These are phyloP conservation scores for Anoncus sp. DNA, from an alignment of 2,888 invertebrate species.

Conservation along the genomic window DNA sequence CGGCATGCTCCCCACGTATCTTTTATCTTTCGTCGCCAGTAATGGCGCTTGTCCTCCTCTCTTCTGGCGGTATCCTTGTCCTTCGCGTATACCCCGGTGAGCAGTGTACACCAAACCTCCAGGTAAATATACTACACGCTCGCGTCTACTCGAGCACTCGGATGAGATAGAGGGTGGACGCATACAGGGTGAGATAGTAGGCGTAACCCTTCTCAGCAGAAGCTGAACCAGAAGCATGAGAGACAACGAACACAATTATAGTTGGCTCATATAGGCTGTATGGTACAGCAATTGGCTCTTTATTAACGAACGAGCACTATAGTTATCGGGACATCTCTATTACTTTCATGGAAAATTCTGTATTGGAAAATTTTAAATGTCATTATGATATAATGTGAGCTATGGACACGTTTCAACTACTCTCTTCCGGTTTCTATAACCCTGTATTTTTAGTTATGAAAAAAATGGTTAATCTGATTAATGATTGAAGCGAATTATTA, in stretches of 20 bases:
- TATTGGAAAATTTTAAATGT: background rate
- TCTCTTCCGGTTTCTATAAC: too few relatives aligned
- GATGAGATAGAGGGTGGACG: slow-evolving; percentile 71
- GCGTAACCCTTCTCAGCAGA: slow-evolving; percentile 64
- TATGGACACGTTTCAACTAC: too few relatives aligned
- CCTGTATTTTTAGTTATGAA: too few relatives aligned
- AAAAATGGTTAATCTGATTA: too few relatives aligned
- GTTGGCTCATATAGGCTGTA: background rate
- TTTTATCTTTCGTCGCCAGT: slow-evolving; percentile 80
- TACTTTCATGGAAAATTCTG: background rate
- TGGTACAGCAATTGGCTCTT: slow-evolving; percentile 16
- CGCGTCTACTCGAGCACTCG: slow-evolving; percentile 44
- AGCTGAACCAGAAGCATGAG: slow-evolving; percentile 45
- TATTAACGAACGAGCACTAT: slow-evolving; percentile 7
- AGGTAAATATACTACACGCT: slow-evolving; percentile 72
- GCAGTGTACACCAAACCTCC: slow-evolving; percentile 52
- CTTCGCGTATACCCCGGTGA: slow-evolving; percentile 63
- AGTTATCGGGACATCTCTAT: slow-evolving; percentile 14
- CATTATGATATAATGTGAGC: background rate
- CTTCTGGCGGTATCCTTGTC: slow-evolving; percentile 72
- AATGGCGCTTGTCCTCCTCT: slow-evolving; percentile 72
- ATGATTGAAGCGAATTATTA: too few relatives aligned
- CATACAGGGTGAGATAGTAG: slow-evolving; percentile 74
- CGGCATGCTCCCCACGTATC: slow-evolving; percentile 79
- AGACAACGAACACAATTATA: slow-evolving; percentile 15